Evolutionary conservation across 2,888 invertebrate genomes (phyloP).

Genomic region (Drosophila nr. perissopoda): DNA sequence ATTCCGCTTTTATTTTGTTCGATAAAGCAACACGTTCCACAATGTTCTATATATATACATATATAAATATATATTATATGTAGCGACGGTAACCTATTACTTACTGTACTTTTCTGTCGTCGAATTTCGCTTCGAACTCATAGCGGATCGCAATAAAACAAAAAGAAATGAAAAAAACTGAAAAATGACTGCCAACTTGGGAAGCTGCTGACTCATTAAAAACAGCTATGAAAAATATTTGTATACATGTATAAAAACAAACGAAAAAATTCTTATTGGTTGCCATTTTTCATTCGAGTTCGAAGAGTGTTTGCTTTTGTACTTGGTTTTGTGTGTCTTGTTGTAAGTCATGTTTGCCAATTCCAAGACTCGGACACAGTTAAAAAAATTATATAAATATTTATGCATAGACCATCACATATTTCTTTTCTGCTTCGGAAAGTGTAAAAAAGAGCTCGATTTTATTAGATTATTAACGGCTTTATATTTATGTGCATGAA

Average conservation of each 20-base stretch:
- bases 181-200: constrained; percentile 27
- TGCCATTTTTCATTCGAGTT: constrained; percentile 36
- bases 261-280: constrained; percentile 7
- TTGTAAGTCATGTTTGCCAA: constrained; percentile 35
- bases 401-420: constrained; percentile 25
- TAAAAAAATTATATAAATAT: constrained; percentile 26
- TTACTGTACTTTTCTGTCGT: constrained; percentile 36
- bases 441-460: constrained; percentile 60
- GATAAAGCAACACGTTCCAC: constrained; percentile 55
- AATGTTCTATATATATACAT: constrained; percentile 20
- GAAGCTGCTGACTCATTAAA: constrained; percentile 71
- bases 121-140: constrained; percentile 66
- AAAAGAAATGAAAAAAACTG: constrained; percentile 22
- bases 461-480: constrained; percentile 73
- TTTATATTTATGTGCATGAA: constrained; percentile 55
- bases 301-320: constrained; percentile 26
- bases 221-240: constrained; percentile 51
- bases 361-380: background rate
- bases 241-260: constrained; percentile 12
- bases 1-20: constrained; percentile 21
- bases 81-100: constrained; percentile 25
- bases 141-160: constrained; percentile 45
- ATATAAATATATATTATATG: background rate
- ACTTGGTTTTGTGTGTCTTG: constrained; percentile 20
- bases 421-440: constrained; percentile 11